Evolutionary conservation across 2,888 invertebrate species (phyloP), one percentile per base, ranked within the genome.

Genomic region (Andrena chrysosceles): DNA sequence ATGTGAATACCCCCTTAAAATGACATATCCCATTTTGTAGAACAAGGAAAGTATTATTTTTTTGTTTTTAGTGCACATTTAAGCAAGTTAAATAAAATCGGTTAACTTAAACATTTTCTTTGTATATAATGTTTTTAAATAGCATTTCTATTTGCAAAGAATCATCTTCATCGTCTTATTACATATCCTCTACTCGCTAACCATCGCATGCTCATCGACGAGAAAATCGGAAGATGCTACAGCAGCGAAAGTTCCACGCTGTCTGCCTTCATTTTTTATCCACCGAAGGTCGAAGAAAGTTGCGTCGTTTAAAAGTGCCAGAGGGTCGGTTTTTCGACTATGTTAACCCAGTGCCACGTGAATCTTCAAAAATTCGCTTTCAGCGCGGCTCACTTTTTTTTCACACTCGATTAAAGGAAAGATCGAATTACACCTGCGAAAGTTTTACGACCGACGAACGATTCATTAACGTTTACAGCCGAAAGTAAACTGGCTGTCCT

Each of bases 161-260:
- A 64, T 66, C 56, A 56, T 56, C 20, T 29, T 20, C 20, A 20
- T 31, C 4, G 35, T 20, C 42, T 0, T 35, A 8, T 16, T 13
- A 42, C 16, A 26, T 20, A 8, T 54, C 10, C 20, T 23, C 4
- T 2, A 48, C 49, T 33, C 31, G 16, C 33, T 33, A 1, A 10
- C 42, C 23, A 33, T n/a, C 49, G 13, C 42, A 8, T 10, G 31
- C 10, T 48, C 31, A 7, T 10, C n/a, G 48, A 31, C 26, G 42
- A 80, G 70, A 48, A 70, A 66, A 66, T 66, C 33, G 59, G 75
- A 79, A 59, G 79, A 76, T 48, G 77, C 29, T 62, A 31, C 77
- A 78, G 33, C 31, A 72, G 85, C 83, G 85, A 85, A 85, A 85
- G 84, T 85, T 54, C 16, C 64, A 20, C 31, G 64, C 42, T n/a